Conservation (phyloP, 1,140 invertebrate species). For the Acromyrmex echinatior region DNA sequence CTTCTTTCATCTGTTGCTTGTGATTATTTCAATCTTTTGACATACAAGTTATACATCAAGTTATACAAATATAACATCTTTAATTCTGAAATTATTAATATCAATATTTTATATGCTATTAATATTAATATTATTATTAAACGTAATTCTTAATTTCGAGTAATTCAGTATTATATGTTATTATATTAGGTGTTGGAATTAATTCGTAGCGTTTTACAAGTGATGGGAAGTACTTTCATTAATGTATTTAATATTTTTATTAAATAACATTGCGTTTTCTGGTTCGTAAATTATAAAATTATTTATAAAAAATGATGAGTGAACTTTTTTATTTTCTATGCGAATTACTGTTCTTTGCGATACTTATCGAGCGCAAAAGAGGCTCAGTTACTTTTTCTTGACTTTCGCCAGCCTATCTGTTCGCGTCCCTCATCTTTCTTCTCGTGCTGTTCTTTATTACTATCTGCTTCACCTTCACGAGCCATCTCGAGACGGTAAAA, state of each 20-base stretch:
- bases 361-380: not conserved
- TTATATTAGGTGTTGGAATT: no score
- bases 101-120: not conserved
- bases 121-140: constrained; percentile 23
- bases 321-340: not conserved
- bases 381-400: not conserved
- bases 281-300: not conserved
- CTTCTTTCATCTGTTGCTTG: constrained; percentile 37
- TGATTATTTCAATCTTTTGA: constrained; percentile 13
- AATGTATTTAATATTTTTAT: constrained; percentile 1
- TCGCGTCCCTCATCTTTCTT: constrained; percentile 16
- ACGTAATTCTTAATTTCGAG: not conserved
- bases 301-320: not conserved
- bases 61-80: not conserved
- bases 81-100: constrained; percentile 17
- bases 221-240: no score
- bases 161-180: not conserved
- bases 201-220: no score
- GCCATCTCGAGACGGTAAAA: constrained; percentile 43
- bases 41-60: constrained; percentile 5
- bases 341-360: not conserved
- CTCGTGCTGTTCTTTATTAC: constrained; percentile 51
- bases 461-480: constrained; percentile 47
- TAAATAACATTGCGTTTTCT: not conserved
- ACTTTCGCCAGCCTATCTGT: constrained; percentile 37